A percentile compares a stretch with the other conserved stretches of the same genome.
These are phyloP conservation scores for Lagria hirta DNA, from an alignment of 2,888 invertebrate species.

Conservation along the genomic window DNA sequence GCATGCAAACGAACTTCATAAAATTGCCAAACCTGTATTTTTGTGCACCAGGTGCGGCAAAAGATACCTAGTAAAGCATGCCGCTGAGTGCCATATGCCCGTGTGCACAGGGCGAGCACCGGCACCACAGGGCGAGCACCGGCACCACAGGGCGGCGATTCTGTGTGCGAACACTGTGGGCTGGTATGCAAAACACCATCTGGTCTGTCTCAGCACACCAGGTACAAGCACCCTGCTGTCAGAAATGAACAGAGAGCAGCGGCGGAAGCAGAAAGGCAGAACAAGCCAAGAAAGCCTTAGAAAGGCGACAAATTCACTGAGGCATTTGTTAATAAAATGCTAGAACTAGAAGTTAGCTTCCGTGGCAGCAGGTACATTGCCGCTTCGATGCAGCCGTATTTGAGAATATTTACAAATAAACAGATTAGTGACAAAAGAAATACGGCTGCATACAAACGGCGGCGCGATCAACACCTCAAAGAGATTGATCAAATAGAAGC, in stretches of 20 bases:
- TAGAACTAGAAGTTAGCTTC: slow-evolving; percentile 8
- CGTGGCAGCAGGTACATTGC: slow-evolving; percentile 7
- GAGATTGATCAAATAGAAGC: too few relatives aligned
- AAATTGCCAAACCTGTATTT: too few relatives aligned
- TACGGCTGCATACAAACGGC: slow-evolving; percentile 9
- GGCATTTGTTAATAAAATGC: too few relatives aligned
- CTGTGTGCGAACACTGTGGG: slow-evolving; percentile 9
- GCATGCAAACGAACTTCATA: too few relatives aligned
- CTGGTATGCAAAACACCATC: not conserved
- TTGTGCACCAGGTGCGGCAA: too few relatives aligned
- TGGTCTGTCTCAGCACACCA: slow-evolving; percentile 15
- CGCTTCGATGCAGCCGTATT: slow-evolving; percentile 6
- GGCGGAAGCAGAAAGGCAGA: too few relatives aligned
- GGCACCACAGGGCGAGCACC: too few relatives aligned
- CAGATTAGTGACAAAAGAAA: slow-evolving; percentile 23
- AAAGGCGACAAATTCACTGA: too few relatives aligned
- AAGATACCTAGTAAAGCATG: too few relatives aligned
- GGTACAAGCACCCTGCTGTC: slow-evolving; percentile 10
- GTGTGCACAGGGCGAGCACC: slow-evolving; percentile 7
- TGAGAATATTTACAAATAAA: slow-evolving; percentile 15
- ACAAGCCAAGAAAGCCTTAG: slow-evolving; percentile 2
- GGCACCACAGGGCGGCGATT: too few relatives aligned
- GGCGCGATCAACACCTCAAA: slow-evolving; percentile 11
- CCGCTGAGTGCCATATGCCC: too few relatives aligned
- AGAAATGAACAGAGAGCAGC: slow-evolving; percentile 16